A percentile compares a stretch with the other conserved stretches of the same genome.
Conservation (phyloP, 2,888 invertebrate species). For the Caenorhabditis doughertyi region DNA sequence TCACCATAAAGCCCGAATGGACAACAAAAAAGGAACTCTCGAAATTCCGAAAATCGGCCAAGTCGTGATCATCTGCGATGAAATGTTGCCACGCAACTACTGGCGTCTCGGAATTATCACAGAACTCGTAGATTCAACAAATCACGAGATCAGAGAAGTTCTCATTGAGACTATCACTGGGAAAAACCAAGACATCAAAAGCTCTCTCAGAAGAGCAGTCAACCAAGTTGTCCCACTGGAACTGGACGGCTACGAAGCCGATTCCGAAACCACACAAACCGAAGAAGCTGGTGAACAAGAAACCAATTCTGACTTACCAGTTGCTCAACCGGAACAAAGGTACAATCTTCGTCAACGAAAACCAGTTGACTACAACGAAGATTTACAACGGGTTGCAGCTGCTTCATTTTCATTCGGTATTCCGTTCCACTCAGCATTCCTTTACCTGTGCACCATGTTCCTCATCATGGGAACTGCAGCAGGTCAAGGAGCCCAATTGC, state of each 20-base stretch:
- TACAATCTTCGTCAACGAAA: conserved; percentile 17
- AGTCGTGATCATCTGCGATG: conserved; percentile 37
- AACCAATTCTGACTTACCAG: not conserved
- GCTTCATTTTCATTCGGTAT: not conserved
- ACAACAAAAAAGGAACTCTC: conserved; percentile 8
- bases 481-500: not conserved
- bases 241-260: not conserved
- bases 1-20: conserved; percentile 26
- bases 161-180: not conserved
- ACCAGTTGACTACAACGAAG: conserved; percentile 10
- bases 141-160: conserved; percentile 51
- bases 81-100: conserved; percentile 26
- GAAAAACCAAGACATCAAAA: not conserved
- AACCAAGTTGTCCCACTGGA: conserved; percentile 34
- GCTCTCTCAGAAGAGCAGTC: too few species aligned
- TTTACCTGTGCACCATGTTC: not conserved
- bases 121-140: not conserved
- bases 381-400: not conserved
- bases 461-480: not conserved
- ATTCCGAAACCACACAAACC: conserved; percentile 11
- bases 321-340: not conserved
- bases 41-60: conserved; percentile 11
- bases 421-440: not conserved
- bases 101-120: conserved; percentile 46
- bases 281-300: not conserved